Base-by-base conservation (phyloP, 2,888 invertebrate species). In the Parnassius mnemosyne region DNA sequence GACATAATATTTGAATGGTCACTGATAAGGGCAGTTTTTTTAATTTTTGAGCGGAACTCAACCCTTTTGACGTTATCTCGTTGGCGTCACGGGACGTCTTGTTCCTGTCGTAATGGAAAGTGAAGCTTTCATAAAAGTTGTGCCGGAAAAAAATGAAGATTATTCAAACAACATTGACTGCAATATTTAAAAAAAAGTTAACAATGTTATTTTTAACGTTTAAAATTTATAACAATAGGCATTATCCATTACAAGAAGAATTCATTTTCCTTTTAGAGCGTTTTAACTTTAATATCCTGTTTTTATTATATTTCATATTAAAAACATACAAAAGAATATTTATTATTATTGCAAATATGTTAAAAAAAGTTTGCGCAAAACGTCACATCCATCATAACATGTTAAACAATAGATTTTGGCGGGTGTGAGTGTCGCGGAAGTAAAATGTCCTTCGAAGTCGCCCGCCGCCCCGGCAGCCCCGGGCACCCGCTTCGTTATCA, bases 21-120 rank as follows among this genome's bases (percentile, higher is more conserved):
- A 57, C 69, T 81, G 88, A 88, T 88, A 88, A 86, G 80, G 67
- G 16, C 46, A 69, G 73, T 76, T 80, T 83, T 78, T 53, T 64
- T 53, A 41, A 13, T 64, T 57, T 61, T 76, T 72, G 73, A 71
- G 71, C 83, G 83, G 81, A 82, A 85, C 81, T 84, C 84, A 87
- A 88, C 88, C 89, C 89, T 87, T 86, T 81, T 80, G 85, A 80
- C 85, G 84, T 80, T 89, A 89, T 89, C 89, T 79, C 71, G 69
- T 72, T 80, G 84, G 84, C 82, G 87, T 86, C 83, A 84, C 82
- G 78, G 75, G 77, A 75, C 81, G 79, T 83, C 84, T 83, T 81
- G 79, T 81, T 76, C 76, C 76, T 73, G 67, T 71, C 74, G 70
- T 71, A 73, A 74, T 72, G 68, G 78, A 79, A 79, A 75, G 76